phyloP scores from a whole-genome alignment of 2,888 invertebrate species.

The Mesodorylaimus sp. region DNA sequence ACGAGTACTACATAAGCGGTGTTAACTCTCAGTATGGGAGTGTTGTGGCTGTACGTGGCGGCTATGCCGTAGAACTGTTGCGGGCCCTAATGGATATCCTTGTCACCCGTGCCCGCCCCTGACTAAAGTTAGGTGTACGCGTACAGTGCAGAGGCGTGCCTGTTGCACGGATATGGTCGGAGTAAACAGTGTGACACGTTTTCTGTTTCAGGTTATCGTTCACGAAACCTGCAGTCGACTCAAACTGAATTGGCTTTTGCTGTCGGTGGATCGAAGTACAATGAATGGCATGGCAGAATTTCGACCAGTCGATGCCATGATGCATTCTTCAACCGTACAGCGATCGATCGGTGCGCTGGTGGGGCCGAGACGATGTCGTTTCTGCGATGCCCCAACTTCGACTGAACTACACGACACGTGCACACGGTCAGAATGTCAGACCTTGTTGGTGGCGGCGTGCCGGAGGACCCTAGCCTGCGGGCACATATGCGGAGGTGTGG shows the following conservation, averaged over 20 bases:
- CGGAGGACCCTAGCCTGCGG: slow-evolving; percentile 62
- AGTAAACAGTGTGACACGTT: slow-evolving; percentile 74
- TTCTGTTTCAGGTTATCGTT: not conserved
- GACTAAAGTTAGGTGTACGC: too few species aligned
- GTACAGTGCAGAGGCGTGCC: too few species aligned
- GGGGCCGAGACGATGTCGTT: slow-evolving; percentile 54
- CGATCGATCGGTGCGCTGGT: not conserved
- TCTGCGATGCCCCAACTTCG: slow-evolving; percentile 62
- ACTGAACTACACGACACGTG: slow-evolving; percentile 76
- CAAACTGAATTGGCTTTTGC: slow-evolving; percentile 80
- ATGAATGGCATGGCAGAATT: slow-evolving; percentile 64
- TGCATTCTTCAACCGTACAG: too few species aligned
- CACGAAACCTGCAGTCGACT: slow-evolving; percentile 58
- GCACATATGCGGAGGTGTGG: slow-evolving; percentile 83
- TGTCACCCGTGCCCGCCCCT: too few species aligned
- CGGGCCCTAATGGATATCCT: too few species aligned
- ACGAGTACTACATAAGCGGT: too few species aligned
- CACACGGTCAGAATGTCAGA: slow-evolving; percentile 78
- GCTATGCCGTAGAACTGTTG: too few species aligned
- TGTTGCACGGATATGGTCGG: too few species aligned
- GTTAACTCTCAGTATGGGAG: too few species aligned
- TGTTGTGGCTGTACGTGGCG: too few species aligned
- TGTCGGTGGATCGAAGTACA: slow-evolving; percentile 76
- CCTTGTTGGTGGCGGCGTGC: slow-evolving; percentile 62
- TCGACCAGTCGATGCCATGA: slow-evolving; percentile 52